A percentile compares a stretch with the other conserved stretches of the same genome.
Evolutionary conservation across 2,113 vertebrate species (phyloP).

Genomic region (Ia io): DNA sequence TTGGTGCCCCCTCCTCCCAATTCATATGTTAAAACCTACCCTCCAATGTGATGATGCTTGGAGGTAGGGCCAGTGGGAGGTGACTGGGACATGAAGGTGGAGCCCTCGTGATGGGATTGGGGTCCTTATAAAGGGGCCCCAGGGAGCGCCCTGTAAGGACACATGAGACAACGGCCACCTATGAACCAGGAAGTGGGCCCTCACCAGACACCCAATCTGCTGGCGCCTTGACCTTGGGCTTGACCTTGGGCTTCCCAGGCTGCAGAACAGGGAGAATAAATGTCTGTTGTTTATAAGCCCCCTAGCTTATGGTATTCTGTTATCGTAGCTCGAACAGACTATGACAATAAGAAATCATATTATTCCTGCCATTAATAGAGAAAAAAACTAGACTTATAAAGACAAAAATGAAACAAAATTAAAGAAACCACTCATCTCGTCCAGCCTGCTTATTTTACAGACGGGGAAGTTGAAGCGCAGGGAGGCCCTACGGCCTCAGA

Average conservation of each 20-base stretch:
- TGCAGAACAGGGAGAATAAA: background rate
- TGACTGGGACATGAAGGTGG: background rate
- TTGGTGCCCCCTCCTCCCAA: background rate
- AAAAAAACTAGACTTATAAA: background rate
- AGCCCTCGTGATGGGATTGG: background rate
- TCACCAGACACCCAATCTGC: background rate
- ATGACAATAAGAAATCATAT: background rate
- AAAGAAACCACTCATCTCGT: background rate
- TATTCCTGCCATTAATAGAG: background rate
- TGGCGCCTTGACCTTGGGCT: background rate
- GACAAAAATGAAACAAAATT: background rate
- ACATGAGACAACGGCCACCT: background rate
- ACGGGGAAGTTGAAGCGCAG: background rate
- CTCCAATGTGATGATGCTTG: background rate
- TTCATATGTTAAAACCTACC: background rate
- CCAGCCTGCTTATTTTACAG: background rate
- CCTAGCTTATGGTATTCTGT: background rate
- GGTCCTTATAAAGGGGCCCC: background rate
- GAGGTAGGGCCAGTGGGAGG: background rate
- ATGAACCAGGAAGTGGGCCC: background rate
- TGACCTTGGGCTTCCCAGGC: background rate
- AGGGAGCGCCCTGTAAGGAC: background rate
- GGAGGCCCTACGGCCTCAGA: background rate
- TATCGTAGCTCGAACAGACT: background rate
- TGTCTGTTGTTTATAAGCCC: background rate